Conservation (phyloP, 2,797 vertebrate species). For the Sebastes cheni region DNA sequence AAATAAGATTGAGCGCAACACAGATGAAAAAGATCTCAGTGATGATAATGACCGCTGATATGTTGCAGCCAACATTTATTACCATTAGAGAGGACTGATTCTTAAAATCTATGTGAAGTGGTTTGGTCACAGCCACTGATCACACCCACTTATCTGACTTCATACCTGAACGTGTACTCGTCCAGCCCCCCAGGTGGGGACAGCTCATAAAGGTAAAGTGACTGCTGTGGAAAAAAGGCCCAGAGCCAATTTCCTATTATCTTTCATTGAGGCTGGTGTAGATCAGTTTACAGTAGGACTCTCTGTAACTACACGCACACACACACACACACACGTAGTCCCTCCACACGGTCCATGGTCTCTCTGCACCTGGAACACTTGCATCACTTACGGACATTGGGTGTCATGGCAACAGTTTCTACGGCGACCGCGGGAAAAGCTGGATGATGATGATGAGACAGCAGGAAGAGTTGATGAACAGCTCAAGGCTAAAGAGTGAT, state of each 20-base stretch:
- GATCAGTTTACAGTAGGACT: constrained; percentile 59
- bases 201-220: constrained; percentile 7
- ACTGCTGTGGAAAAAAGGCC: constrained; percentile 37
- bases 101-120: background rate
- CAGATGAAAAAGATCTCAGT: background rate
- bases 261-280: constrained; percentile 20
- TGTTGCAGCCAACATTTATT: background rate
- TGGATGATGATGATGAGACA: constrained; percentile 59
- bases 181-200: constrained; percentile 9
- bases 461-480: constrained; percentile 50
- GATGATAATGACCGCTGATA: constrained; percentile 14
- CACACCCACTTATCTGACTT: constrained; percentile 16
- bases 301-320: constrained; percentile 27
- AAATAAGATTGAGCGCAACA: background rate
- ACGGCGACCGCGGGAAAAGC: constrained; percentile 69
- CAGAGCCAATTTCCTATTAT: constrained; percentile 48
- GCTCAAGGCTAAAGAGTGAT: constrained; percentile 28
- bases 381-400: constrained; percentile 75
- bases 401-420: constrained; percentile 79
- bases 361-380: constrained; percentile 77
- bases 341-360: constrained; percentile 35
- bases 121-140: background rate
- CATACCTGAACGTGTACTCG: constrained; percentile 18
- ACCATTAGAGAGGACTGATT: background rate
- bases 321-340: constrained; percentile 18